These are phyloP conservation scores for Netelia virgata DNA, from an alignment of 2,888 invertebrate genomes.

Conservation along the genomic window DNA sequence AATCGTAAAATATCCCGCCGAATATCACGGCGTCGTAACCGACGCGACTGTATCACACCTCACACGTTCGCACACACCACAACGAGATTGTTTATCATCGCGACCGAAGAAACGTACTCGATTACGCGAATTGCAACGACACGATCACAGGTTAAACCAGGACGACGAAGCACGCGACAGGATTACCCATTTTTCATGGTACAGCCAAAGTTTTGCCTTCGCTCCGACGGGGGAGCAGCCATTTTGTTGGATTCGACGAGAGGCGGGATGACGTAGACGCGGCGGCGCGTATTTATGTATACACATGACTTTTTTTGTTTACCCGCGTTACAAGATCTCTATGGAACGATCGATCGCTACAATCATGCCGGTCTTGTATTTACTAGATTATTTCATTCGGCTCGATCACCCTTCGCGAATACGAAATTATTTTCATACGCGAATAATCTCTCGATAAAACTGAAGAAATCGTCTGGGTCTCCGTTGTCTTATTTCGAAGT, in stretches of 20 bases:
- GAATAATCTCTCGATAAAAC: too few relatives aligned
- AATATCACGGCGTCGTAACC: slow-evolving; percentile 8
- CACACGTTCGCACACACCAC: slow-evolving; percentile 7
- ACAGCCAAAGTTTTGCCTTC: slow-evolving; percentile 58
- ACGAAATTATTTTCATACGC: too few relatives aligned
- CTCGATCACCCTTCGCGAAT: neutral
- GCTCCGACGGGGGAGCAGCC: slow-evolving; percentile 27
- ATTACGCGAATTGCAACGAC: slow-evolving; percentile 53
- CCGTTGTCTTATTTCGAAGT: neutral
- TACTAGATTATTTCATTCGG: neutral
- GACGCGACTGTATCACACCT: neutral
- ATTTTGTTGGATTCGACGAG: slow-evolving; percentile 4
- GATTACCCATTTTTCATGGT: slow-evolving; percentile 71
- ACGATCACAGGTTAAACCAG: slow-evolving; percentile 74
- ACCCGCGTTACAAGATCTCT: neutral
- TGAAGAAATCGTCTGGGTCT: too few relatives aligned
- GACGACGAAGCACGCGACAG: slow-evolving; percentile 76
- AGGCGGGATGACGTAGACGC: neutral
- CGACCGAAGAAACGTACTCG: slow-evolving; percentile 7
- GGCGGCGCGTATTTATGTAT: neutral
- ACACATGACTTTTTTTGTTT: neutral
- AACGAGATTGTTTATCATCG: slow-evolving; percentile 17
- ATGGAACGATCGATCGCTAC: neutral
- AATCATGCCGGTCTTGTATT: neutral
- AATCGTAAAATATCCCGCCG: slow-evolving; percentile 30